Evolutionary conservation across 2,888 invertebrate species (phyloP).

Genomic region (Lasioglossum calceatum): DNA sequence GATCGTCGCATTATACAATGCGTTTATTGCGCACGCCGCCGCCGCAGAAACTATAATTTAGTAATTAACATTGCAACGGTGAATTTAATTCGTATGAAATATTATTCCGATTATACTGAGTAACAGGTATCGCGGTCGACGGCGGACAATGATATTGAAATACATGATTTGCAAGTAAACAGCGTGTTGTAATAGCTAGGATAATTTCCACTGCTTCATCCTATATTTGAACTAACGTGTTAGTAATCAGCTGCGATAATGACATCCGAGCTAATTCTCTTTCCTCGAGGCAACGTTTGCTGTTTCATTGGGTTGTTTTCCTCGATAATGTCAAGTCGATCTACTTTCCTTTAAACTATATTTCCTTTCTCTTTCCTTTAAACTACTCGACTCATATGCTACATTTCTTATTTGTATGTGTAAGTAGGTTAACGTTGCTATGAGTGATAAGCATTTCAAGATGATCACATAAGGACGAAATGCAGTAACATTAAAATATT

Average conservation of each 20-base stretch:
- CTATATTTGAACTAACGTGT: background rate
- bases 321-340: too few species aligned
- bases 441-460: too few species aligned
- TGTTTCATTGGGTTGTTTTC: background rate
- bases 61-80: background rate
- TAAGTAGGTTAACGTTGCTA: too few species aligned
- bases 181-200: background rate
- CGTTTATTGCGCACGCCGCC: background rate
- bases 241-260: background rate
- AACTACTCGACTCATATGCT: background rate
- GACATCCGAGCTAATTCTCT: background rate
- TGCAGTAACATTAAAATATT: too few species aligned
- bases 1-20: constrained; percentile 20
- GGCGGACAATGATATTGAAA: constrained; percentile 9
- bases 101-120: background rate
- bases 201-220: background rate
- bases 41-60: background rate
- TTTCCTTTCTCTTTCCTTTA: background rate
- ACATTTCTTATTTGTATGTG: too few species aligned
- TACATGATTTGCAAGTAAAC: constrained; percentile 18
- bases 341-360: too few species aligned
- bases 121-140: background rate
- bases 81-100: constrained; percentile 25
- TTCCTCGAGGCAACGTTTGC: background rate
- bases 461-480: too few species aligned